Conservation (phyloP, 2,113 vertebrate species). For the Hippolais icterina region DNA sequence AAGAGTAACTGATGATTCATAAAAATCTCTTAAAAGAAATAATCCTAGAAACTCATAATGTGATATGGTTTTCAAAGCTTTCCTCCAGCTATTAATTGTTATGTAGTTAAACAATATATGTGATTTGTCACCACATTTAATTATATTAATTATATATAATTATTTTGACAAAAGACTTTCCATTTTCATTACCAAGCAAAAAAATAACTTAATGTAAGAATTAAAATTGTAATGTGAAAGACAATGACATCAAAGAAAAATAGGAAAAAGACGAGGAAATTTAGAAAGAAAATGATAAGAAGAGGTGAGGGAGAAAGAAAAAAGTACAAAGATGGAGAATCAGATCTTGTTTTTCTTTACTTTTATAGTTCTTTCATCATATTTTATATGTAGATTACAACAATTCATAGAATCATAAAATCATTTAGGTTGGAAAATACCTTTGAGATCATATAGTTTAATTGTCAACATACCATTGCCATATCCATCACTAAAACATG, state of each 20-base stretch:
- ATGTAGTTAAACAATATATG: background rate
- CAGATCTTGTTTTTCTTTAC: background rate
- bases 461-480: background rate
- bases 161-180: background rate
- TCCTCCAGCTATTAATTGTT: background rate
- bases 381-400: background rate
- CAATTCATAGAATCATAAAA: background rate
- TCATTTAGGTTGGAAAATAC: background rate
- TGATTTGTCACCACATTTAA: background rate
- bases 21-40: background rate
- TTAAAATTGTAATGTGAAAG: background rate
- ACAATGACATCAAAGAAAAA: background rate
- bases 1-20: background rate
- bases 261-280: background rate
- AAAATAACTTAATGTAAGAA: background rate
- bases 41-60: background rate
- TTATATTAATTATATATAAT: background rate
- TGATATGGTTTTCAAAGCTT: background rate
- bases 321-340: background rate
- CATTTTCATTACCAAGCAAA: background rate
- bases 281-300: background rate
- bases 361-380: background rate
- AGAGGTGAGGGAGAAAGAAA: background rate
- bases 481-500: background rate
- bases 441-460: background rate